Base-by-base conservation (phyloP, 2,113 vertebrate genomes). In the Cairina moschata region DNA sequence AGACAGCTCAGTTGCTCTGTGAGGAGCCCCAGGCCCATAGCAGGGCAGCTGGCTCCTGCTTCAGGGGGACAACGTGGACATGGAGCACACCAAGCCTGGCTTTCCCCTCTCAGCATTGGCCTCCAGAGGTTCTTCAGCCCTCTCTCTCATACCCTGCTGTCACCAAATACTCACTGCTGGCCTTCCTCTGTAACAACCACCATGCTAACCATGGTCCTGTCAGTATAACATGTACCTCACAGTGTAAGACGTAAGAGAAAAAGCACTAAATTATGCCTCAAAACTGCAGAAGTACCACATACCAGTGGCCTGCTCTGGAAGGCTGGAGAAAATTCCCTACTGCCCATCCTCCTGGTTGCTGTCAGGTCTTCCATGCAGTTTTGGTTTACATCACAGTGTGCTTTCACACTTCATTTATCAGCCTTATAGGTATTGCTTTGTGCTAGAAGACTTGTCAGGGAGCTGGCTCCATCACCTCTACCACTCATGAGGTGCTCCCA, bases 401-500 rank as follows among this genome's bases (percentile, higher is more conserved):
- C 59, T 34, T 34, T 22, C 59, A 34, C 32, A 60, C 59, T 18
- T 23, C n/a, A 34, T 60, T 34, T 60, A 22, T 34, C n/a, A 60
- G n/a, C 23, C 13, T 22, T 22, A 60, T 22, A 34, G n/a, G n/a
- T 60, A 21, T 13, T 25, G n/a, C n/a, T 36, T 34, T 34, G n/a
- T 22, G 17, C 20, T 34, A 55, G 58, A 59, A 21, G 50, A 12
- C 50, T 52, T 13, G 12, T 23, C n/a, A 25, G 13, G 22, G n/a
- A 60, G 59, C 59, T 5, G 5, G 5, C 9, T 60, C 28, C 67
- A 32, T 52, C 28, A 42, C 8, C 7, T 3, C 25, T 58, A 11
- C 7, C 2, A 0, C 32, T 36, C 13, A 1, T 0, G 0, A 77
- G 28, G 9, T 20, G 28, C 58, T 87, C 2, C 0, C 0, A 0